Evolutionary conservation across 1,140 invertebrate species (phyloP).

Genomic region (Pemphigus obesinymphae): DNA sequence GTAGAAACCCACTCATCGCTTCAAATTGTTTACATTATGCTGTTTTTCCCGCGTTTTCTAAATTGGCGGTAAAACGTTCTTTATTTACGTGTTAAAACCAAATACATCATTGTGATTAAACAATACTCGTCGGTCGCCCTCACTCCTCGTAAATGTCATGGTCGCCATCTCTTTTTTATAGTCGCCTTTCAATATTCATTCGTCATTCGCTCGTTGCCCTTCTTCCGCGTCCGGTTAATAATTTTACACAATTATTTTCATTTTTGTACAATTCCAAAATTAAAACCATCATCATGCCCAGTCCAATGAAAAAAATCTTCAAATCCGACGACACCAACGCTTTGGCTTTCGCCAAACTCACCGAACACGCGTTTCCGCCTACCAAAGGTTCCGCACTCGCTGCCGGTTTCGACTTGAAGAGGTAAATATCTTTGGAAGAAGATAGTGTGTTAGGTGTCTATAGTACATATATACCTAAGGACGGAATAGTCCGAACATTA

Average conservation of each 20-base stretch:
- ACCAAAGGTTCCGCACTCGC: slow-evolving; percentile 75
- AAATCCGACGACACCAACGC: background rate
- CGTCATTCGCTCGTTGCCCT: background rate
- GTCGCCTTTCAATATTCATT: background rate
- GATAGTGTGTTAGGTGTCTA: too few species aligned
- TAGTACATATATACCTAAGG: too few species aligned
- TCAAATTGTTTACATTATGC: too few species aligned
- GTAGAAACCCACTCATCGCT: too few species aligned
- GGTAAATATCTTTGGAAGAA: slow-evolving; percentile 53
- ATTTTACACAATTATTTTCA: too few species aligned
- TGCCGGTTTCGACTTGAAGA: slow-evolving; percentile 87
- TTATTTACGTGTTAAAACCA: background rate
- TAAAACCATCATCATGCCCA: background rate
- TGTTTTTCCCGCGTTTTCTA: background rate
- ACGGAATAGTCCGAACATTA: too few species aligned
- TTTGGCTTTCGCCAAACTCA: slow-evolving; percentile 64
- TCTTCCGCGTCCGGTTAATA: background rate
- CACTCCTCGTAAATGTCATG: background rate
- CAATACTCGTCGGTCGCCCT: background rate
- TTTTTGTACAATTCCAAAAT: too few species aligned
- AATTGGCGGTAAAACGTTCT: background rate
- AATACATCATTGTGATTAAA: too few species aligned
- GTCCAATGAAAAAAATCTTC: background rate
- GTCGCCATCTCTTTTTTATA: background rate
- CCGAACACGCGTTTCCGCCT: slow-evolving; percentile 73